Percentiles rank a stretch among this genome's conserved stretches.
Evolutionary conservation across 2,888 invertebrate genomes (phyloP).

Genomic region (Dicyrtoma fusca): DNA sequence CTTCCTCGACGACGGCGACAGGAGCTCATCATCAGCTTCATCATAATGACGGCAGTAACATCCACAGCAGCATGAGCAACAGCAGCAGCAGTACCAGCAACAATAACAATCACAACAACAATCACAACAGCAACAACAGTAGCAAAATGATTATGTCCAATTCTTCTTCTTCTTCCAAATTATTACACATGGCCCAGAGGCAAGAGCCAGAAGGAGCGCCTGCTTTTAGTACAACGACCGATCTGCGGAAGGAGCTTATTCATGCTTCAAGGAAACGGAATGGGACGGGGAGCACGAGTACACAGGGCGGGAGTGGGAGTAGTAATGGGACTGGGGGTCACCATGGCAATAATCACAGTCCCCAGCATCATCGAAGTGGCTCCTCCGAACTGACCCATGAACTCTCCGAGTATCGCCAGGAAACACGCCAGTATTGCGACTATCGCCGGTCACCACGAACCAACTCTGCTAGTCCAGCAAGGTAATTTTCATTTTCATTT

Average conservation of each 20-base stretch:
- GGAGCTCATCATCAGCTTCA: no score
- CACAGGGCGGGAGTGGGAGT: slow-evolving; percentile 5
- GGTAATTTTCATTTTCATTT: slow-evolving; percentile 36
- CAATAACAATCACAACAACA: background rate
- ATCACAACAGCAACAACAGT: background rate
- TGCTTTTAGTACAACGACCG: slow-evolving; percentile 45
- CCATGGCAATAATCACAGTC: slow-evolving; percentile 1
- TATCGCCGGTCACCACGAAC: slow-evolving; percentile 47
- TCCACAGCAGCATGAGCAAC: no score
- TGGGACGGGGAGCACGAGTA: slow-evolving; percentile 30
- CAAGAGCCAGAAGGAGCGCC: slow-evolving; percentile 58
- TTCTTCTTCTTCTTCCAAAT: background rate
- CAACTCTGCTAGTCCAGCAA: slow-evolving; percentile 45
- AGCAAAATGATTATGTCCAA: background rate
- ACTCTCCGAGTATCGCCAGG: slow-evolving; percentile 54
- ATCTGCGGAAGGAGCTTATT: slow-evolving; percentile 55
- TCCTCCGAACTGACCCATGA: slow-evolving; percentile 48
- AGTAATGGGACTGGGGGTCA: slow-evolving; percentile 23
- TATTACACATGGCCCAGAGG: slow-evolving; percentile 37
- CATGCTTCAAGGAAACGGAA: slow-evolving; percentile 52
- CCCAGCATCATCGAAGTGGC: background rate
- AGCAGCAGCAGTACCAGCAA: no score
- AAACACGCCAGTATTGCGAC: slow-evolving; percentile 55
- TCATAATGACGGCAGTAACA: no score
- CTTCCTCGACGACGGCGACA: no score